Base-by-base conservation (phyloP, 2,888 invertebrate species). In the Pseudococcus jackbeardsleyi region DNA sequence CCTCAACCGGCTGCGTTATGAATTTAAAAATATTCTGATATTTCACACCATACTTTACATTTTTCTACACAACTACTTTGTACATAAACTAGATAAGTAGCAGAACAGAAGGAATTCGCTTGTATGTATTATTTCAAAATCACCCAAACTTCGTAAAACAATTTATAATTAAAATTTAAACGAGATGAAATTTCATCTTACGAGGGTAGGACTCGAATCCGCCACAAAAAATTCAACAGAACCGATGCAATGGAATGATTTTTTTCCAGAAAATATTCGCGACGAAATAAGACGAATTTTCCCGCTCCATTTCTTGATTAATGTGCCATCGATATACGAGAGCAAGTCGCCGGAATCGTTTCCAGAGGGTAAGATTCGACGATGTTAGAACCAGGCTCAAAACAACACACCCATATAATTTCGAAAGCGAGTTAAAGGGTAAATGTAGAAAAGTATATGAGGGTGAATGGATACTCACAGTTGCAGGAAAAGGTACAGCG, bases 341-440 rank as follows among this genome's bases (percentile, higher is more conserved):
- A 77, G 77, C 77, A 39, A 77, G 77, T 77, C 77, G 39, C 39
- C 39, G 39, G 9, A 77, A 77, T 77, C 77, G n/a, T 77, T 77
- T 77, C 17, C 39, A 77, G 39, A 77, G 77, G 77, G 77, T 15
- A 77, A 39, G 39, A 39, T 77, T 77, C 77, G 8, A 22, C 64
- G 64, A 64, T 39, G 33, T 77, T 77, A 17, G 11, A 77, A 77
- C 77, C 39, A 39, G 39, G 77, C 77, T 77, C 77, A 39, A 77
- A 77, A 77, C 77, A 39, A 77, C 77, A 77, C 39, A 33, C 77
- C 77, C 39, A 77, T 77, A 77, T 77, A 77, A 77, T 77, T 77
- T 77, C 39, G 77, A 39, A 39, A 39, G 39, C 39, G 39, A 39
- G 77, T 77, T 77, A 77, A 77, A 77, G 77, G 77, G 77, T 77